These are phyloP conservation scores for Erebia aethiops DNA, from an alignment of 2,888 invertebrate genomes.

Conservation along the genomic window DNA sequence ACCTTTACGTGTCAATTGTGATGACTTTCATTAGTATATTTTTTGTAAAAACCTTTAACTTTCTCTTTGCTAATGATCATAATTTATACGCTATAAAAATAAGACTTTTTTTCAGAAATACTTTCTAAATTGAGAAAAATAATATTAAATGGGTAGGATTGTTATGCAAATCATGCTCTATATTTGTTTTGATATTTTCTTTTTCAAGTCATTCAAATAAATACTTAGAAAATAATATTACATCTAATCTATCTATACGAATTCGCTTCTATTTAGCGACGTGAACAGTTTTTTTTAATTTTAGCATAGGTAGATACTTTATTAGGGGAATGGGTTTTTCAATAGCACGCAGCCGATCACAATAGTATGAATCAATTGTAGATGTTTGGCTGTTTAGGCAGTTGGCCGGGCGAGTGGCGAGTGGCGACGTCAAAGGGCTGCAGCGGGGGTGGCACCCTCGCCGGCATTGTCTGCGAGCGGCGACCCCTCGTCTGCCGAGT, in stretches of 20 bases:
- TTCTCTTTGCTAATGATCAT: constrained; percentile 65
- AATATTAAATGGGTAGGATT: not conserved
- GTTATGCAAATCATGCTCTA: not conserved
- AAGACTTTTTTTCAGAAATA: not conserved
- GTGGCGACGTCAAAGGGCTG: constrained; percentile 14
- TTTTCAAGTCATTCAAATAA: too few relatives aligned
- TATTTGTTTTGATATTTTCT: not conserved
- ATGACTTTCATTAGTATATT: constrained; percentile 48
- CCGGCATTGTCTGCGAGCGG: constrained; percentile 25
- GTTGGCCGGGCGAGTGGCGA: too few relatives aligned
- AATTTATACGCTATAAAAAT: constrained; percentile 36
- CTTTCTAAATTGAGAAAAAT: constrained; percentile 6
- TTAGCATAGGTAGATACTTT: not conserved
- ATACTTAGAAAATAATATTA: too few relatives aligned
- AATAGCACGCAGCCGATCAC: constrained; percentile 5
- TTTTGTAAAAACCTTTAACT: constrained; percentile 55
- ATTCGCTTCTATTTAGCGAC: not conserved
- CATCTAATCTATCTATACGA: too few relatives aligned
- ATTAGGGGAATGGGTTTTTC: constrained; percentile 9
- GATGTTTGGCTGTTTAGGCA: constrained; percentile 15
- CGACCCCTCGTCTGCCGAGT: constrained; percentile 27
- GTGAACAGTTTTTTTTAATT: not conserved
- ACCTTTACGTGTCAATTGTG: constrained; percentile 64
- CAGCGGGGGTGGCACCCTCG: constrained; percentile 30
- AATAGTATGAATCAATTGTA: constrained; percentile 30